Conservation (phyloP, 2,113 vertebrate genomes). For the Polypterus senegalus region DNA sequence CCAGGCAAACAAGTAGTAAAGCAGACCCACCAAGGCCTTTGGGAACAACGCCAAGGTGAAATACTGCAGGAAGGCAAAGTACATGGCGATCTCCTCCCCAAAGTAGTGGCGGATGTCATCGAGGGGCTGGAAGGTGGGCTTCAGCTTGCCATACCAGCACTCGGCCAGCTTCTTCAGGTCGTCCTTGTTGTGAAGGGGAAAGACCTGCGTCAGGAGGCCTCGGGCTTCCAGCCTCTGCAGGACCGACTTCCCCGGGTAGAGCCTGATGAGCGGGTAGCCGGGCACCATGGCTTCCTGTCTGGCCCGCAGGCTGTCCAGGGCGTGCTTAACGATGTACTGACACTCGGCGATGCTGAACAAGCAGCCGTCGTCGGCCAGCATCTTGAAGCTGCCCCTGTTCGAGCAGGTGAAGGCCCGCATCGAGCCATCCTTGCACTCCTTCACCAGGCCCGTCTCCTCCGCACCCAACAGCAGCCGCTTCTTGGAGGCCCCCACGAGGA, state of each 20-base stretch:
- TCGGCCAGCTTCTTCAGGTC: not conserved
- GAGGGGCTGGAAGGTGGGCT: conserved; percentile 1
- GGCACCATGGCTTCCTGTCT: not conserved
- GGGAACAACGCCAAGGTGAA: conserved; percentile 2
- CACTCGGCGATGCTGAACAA: conserved; percentile 2
- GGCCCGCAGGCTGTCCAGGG: not conserved
- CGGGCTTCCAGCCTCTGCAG: not conserved
- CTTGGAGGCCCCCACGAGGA: conserved; percentile 1
- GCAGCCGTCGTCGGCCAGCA: not conserved
- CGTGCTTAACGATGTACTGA: conserved; percentile 2
- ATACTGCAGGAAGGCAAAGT: conserved; percentile 6
- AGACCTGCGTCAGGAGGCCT: not conserved
- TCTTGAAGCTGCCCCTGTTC: not conserved
- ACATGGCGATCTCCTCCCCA: conserved; percentile 2
- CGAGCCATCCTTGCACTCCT: not conserved
- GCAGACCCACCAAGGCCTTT: not conserved
- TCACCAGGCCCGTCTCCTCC: conserved; percentile 2
- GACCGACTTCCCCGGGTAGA: not conserved
- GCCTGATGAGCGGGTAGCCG: not conserved
- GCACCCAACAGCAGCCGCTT: conserved; percentile 1
- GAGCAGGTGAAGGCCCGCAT: not conserved
- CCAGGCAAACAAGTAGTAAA: not conserved
- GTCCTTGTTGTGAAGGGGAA: not conserved
- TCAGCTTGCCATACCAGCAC: not conserved
- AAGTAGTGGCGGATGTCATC: not conserved